phyloP scores from a whole-genome alignment of 2,888 invertebrate genomes.

The Lomographa bimaculata region DNA sequence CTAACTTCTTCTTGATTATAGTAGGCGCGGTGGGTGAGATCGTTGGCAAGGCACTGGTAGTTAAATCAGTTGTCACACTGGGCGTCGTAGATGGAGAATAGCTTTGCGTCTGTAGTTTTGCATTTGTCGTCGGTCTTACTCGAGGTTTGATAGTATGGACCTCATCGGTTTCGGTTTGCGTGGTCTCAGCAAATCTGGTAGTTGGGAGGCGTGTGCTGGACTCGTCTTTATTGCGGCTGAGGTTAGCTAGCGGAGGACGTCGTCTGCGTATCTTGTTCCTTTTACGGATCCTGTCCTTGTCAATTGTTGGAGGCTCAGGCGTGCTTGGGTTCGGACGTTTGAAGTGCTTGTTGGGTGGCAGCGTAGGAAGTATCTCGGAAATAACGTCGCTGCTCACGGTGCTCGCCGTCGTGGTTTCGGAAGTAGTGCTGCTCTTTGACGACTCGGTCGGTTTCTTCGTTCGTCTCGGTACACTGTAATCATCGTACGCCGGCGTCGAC shows the following conservation, averaged over 20 bases:
- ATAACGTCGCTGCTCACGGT: conserved; percentile 48
- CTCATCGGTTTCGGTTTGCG: conserved; percentile 56
- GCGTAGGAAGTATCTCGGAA: conserved; percentile 66
- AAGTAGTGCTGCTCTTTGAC: conserved; percentile 41
- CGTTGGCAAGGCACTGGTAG: conserved; percentile 75
- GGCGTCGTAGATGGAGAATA: conserved; percentile 73
- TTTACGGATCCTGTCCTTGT: conserved; percentile 69
- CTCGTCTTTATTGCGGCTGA: conserved; percentile 57
- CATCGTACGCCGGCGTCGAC: conserved; percentile 66
- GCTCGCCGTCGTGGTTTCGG: conserved; percentile 53
- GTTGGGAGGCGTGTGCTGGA: conserved; percentile 40
- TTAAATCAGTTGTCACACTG: conserved; percentile 68
- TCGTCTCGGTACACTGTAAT: conserved; percentile 58
- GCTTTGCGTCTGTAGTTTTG: conserved; percentile 54
- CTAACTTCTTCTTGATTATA: conserved; percentile 66
- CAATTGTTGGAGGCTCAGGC: conserved; percentile 40
- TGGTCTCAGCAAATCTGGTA: conserved; percentile 50
- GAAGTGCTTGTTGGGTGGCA: conserved; percentile 75
- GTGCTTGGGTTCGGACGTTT: conserved; percentile 60
- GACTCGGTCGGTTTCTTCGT: conserved; percentile 67
- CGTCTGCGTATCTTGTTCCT: conserved; percentile 75
- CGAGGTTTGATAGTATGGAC: conserved; percentile 66
- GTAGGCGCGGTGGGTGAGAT: conserved; percentile 72
- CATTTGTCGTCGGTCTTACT: conserved; percentile 55
- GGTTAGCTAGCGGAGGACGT: conserved; percentile 62